phyloP scores from a whole-genome alignment of 2,888 invertebrate species.

The Gisinianus flammeolus region DNA sequence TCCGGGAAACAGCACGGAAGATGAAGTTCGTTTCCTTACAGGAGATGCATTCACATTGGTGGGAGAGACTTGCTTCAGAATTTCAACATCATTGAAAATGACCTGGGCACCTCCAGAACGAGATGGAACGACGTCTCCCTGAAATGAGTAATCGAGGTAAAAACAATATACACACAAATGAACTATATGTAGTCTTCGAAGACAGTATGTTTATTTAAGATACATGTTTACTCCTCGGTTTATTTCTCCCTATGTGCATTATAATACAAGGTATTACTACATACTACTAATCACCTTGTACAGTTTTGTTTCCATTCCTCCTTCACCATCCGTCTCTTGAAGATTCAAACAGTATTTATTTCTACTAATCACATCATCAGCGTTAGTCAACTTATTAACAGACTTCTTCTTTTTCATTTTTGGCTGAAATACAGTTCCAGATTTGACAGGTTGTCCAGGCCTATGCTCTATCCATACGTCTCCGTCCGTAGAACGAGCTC shows the following conservation, averaged over 20 bases:
- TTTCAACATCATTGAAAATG: conserved; percentile 91
- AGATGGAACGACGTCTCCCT: conserved; percentile 92
- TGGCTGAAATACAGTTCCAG: conserved; percentile 88
- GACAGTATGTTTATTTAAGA: neutral
- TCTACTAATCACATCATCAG: conserved; percentile 70
- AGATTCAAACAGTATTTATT: conserved; percentile 91
- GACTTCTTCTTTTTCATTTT: conserved; percentile 78
- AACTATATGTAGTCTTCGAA: neutral
- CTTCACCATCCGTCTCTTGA: conserved; percentile 89
- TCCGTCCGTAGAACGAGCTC: conserved; percentile 80
- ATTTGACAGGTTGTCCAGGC: conserved; percentile 69
- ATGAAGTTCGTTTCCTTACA: conserved; percentile 16
- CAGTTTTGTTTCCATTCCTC: conserved; percentile 89
- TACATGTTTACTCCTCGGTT: too few relatives aligned
- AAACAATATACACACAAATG: neutral
- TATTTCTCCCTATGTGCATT: neutral
- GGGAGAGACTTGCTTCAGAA: conserved; percentile 41
- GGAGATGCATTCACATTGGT: neutral
- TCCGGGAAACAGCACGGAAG: conserved; percentile 12
- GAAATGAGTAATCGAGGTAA: conserved; percentile 47
- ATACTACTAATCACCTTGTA: conserved; percentile 71
- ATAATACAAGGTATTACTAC: neutral
- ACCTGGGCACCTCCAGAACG: conserved; percentile 94
- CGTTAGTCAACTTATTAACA: conserved; percentile 75
- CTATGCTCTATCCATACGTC: conserved; percentile 88